Base-by-base conservation (phyloP, 2,888 invertebrate species). In the Rhingia campestris region DNA sequence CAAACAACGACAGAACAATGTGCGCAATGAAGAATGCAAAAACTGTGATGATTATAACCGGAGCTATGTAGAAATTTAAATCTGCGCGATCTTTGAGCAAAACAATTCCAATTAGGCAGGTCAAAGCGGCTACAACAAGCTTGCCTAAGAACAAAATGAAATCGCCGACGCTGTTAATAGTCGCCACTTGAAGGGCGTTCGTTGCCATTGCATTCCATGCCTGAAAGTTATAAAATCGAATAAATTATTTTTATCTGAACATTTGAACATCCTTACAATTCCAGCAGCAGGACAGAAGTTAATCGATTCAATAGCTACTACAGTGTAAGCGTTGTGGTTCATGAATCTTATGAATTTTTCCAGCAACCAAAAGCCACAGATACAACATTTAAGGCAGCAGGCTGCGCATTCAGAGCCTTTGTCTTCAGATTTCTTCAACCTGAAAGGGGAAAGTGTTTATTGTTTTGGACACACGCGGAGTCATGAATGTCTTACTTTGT, bases 281-380 rank as follows among this genome's bases (percentile, higher is more conserved):
- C 94, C 95, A 63, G 98, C 97, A 47, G 98, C 97, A 88, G 96
- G 95, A 89, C 97, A 98, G 91, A 98, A 98, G 90, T 96, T 95
- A 77, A 95, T 95, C 66, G 98, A 96, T 91, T 97, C 97, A 88
- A 98, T 97, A 7, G 98, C 97, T 80, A 98, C 96, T 58, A 98
- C 96, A 0, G 98, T 97, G 89, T 98, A 98, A 0, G 98, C 98
- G 91, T 98, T 98, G 89, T 97, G 97, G 91, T 98, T 98, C 89
- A 99, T 93, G 89, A 96, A 98, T 41, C 96, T 94, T 86, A 98
- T 95, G 89, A 97, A 97, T 90, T 96, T 97, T 90, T 98, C 98
- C 86, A 98, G 93, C 88, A 97, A 95, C 91, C 96, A 97, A 88
- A 98, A 96, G 88, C 98, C 97, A 88, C 98, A 98, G 86, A 96